phyloP scores from a whole-genome alignment of 1,140 invertebrate species.

The Eubasilissa regina region DNA sequence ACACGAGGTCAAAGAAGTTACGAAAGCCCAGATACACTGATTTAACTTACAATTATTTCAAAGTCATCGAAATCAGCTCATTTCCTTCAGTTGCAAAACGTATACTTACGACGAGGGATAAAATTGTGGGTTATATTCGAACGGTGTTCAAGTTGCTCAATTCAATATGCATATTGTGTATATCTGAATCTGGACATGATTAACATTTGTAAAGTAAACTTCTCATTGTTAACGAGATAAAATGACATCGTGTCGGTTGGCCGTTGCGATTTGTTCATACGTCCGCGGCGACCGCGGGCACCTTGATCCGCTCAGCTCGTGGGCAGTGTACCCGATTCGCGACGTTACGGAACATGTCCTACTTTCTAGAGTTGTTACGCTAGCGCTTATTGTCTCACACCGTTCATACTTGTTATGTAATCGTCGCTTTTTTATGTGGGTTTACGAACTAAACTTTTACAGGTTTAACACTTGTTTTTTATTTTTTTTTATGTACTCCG shows the following conservation, averaged over 20 bases:
- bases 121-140: too few relatives aligned
- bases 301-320: constrained; percentile 36
- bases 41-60: background rate
- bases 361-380: constrained; percentile 44
- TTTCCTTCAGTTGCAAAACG: too few relatives aligned
- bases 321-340: constrained; percentile 39
- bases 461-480: background rate
- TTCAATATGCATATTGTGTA: too few relatives aligned
- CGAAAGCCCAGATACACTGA: background rate
- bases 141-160: too few relatives aligned
- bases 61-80: background rate
- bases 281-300: constrained; percentile 18
- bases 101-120: too few relatives aligned
- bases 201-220: background rate
- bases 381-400: constrained; percentile 44
- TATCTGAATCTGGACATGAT: too few relatives aligned
- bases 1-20: background rate
- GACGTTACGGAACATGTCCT: constrained; percentile 40
- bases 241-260: constrained; percentile 16
- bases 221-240: background rate
- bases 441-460: constrained; percentile 29
- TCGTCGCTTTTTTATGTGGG: constrained; percentile 33
- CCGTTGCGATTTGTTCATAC: background rate
- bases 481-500: background rate
- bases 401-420: constrained; percentile 31